phyloP scores from a whole-genome alignment of 2,797 vertebrate species.

The Chromis chromis region DNA sequence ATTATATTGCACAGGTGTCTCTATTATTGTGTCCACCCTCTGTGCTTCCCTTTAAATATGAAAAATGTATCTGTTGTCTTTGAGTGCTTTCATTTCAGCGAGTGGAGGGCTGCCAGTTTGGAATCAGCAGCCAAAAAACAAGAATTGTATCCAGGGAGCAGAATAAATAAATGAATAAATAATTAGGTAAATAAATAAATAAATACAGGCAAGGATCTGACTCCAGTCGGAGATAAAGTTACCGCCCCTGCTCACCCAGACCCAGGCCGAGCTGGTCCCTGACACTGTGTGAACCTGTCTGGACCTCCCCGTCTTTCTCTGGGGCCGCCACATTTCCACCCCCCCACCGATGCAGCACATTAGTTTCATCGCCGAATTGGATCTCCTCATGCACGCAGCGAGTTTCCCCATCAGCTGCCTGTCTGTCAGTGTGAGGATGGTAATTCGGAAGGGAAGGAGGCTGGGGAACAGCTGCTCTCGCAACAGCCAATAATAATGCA shows the following conservation, averaged over 20 bases:
- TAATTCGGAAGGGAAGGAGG: conserved; percentile 83
- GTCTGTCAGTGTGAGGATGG: conserved; percentile 84
- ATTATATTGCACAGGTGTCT: conserved; percentile 30
- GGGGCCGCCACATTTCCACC: conserved; percentile 36
- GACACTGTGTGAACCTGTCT: conserved; percentile 32
- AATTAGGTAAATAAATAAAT: conserved; percentile 47
- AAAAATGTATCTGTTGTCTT: conserved; percentile 58
- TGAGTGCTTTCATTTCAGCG: conserved; percentile 53
- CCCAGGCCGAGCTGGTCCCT: conserved; percentile 14
- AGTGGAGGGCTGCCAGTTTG: conserved; percentile 65
- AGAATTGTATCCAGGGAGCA: conserved; percentile 49
- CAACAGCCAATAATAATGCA: conserved; percentile 87
- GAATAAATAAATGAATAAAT: conserved; percentile 68
- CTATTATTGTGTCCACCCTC: conserved; percentile 58
- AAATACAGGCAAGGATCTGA: conserved; percentile 44
- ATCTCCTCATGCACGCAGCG: conserved; percentile 81
- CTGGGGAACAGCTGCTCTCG: conserved; percentile 87
- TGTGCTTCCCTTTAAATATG: conserved; percentile 39
- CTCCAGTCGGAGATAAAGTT: conserved; percentile 16
- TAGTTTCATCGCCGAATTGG: conserved; percentile 82
- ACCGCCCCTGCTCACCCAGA: conserved; percentile 8
- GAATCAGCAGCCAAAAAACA: conserved; percentile 68
- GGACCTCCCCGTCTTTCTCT: conserved; percentile 31
- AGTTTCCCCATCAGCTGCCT: conserved; percentile 79
- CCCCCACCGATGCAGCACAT: conserved; percentile 77